Conservation (phyloP, 2,113 vertebrate species). For the Pteruthius melanotis region DNA sequence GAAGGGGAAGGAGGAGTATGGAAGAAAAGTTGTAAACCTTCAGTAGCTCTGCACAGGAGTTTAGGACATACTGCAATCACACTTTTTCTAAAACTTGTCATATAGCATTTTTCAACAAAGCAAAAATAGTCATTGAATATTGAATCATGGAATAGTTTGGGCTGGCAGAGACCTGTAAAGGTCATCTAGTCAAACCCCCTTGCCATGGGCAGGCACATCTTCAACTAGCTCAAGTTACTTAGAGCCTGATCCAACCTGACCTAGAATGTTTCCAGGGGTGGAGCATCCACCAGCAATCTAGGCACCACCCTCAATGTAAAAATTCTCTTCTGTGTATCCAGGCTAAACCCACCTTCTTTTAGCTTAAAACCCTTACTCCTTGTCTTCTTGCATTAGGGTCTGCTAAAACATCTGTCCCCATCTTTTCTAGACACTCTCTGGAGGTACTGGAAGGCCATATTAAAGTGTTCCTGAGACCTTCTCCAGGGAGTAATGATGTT, state of each 20-base stretch:
- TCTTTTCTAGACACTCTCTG: not conserved
- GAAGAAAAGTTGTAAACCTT: not conserved
- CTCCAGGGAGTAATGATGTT: not conserved
- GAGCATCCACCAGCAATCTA: not conserved
- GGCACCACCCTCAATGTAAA: accelerated
- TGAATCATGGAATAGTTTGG: not conserved
- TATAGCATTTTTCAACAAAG: not conserved
- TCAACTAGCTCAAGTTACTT: not conserved
- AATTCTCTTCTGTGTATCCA: too few species aligned
- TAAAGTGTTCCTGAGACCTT: not conserved
- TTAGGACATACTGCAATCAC: not conserved
- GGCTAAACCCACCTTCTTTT: not conserved
- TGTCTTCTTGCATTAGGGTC: not conserved
- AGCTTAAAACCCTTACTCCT: not conserved
- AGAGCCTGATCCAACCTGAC: not conserved
- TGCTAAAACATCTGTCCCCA: not conserved
- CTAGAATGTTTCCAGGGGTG: not conserved
- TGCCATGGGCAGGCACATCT: not conserved
- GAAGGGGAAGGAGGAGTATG: not conserved
- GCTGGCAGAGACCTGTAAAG: not conserved
- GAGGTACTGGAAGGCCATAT: not conserved
- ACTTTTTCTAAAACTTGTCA: not conserved
- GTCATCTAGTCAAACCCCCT: accelerated
- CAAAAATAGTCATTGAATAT: not conserved
- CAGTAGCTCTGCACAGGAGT: not conserved